A percentile compares a stretch with the other conserved stretches of the same genome.
Conservation (phyloP, 2,797 vertebrate genomes). For the Cottoperca gobio region DNA sequence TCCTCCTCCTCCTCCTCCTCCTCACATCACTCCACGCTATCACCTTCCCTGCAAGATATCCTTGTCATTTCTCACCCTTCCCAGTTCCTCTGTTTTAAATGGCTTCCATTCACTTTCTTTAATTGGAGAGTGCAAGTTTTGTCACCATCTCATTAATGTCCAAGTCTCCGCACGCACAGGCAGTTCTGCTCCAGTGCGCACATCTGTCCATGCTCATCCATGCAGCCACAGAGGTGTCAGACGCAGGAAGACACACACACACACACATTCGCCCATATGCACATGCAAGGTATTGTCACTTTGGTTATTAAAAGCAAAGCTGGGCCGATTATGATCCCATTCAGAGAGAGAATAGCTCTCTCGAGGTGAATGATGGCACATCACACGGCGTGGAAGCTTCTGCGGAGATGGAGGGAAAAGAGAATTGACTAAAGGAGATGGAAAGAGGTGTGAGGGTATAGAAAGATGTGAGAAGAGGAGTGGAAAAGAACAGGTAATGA, state of each 20-base stretch:
- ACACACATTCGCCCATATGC: constrained; percentile 57
- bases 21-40: constrained; percentile 30
- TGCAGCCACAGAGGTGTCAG: constrained; percentile 83
- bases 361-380: constrained; percentile 81
- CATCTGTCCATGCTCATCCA: constrained; percentile 83
- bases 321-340: constrained; percentile 83
- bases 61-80: constrained; percentile 63
- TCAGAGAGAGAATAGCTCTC: constrained; percentile 79
- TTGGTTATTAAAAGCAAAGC: constrained; percentile 85
- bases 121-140: constrained; percentile 82
- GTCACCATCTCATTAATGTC: constrained; percentile 85
- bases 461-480: constrained; percentile 59
- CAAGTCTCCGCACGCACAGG: constrained; percentile 73
- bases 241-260: constrained; percentile 67
- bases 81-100: constrained; percentile 68
- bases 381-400: constrained; percentile 72
- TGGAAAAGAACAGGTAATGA: constrained; percentile 74
- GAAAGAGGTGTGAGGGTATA: constrained; percentile 52
- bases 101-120: constrained; percentile 79
- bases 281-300: constrained; percentile 80
- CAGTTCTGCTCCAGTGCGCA: constrained; percentile 81
- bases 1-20: constrained; percentile 20
- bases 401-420: constrained; percentile 43
- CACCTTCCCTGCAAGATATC: constrained; percentile 49
- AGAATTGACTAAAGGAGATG: constrained; percentile 60